These are phyloP conservation scores for Holcopasites calliopsidis DNA, from an alignment of 1,140 invertebrate genomes.

Conservation along the genomic window DNA sequence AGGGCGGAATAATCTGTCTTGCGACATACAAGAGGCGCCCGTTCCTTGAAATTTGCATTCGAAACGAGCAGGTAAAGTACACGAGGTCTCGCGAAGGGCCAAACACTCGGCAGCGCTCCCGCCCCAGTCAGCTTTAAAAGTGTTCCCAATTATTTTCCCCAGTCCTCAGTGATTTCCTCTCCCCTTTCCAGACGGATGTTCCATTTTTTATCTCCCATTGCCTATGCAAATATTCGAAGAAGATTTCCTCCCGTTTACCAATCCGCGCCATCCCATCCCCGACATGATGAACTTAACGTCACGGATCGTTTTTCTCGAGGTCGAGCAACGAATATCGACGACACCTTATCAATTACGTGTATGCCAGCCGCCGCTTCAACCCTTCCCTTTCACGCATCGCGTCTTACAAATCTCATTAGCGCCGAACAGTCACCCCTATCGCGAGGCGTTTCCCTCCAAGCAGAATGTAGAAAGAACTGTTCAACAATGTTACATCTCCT, in stretches of 20 bases:
- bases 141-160: conserved; percentile 45
- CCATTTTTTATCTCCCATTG: conserved; percentile 46
- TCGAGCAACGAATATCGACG: too few species aligned
- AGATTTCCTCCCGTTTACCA: background rate
- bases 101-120: conserved; percentile 13
- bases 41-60: conserved; percentile 33
- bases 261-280: background rate
- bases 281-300: conserved; percentile 39
- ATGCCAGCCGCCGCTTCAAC: background rate
- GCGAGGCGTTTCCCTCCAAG: background rate
- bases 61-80: conserved; percentile 40
- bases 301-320: conserved; percentile 17
- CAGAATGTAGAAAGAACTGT: background rate
- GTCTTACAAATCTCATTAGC: conserved; percentile 8
- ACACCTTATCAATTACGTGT: too few species aligned
- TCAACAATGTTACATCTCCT: background rate
- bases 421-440: background rate
- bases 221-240: conserved; percentile 39
- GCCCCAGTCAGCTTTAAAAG: conserved; percentile 27
- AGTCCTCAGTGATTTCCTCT: conserved; percentile 22
- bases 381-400: background rate
- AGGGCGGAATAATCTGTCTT: too few species aligned
- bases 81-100: conserved; percentile 26
- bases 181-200: conserved; percentile 11
- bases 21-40: conserved; percentile 14